These are phyloP conservation scores for Camelus bactrianus DNA, from an alignment of 2,113 vertebrate species.

Conservation along the genomic window DNA sequence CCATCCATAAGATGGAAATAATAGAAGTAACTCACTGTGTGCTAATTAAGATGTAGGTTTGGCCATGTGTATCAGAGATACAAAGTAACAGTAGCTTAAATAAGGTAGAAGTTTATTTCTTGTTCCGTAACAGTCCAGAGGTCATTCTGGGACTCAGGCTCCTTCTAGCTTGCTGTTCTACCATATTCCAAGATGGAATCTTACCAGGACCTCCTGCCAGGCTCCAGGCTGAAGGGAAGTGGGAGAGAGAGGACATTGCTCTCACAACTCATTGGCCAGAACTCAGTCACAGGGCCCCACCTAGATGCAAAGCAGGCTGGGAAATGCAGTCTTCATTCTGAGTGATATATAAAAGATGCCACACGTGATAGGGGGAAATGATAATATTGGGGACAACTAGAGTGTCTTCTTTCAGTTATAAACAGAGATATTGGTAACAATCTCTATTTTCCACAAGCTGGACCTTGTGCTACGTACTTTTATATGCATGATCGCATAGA, in stretches of 20 bases:
- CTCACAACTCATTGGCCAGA: not conserved
- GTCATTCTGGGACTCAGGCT: not conserved
- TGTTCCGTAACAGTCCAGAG: not conserved
- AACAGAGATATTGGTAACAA: not conserved
- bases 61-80: not conserved
- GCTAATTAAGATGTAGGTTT: not conserved
- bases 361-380: not conserved
- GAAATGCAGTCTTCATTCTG: constrained; percentile 15
- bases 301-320: not conserved
- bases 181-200: not conserved
- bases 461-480: not conserved
- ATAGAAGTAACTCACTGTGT: not conserved
- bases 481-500: not conserved
- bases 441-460: not conserved
- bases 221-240: not conserved
- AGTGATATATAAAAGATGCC: not conserved
- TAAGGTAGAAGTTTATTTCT: not conserved
- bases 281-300: not conserved
- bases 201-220: not conserved
- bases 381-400: not conserved
- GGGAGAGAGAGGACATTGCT: not conserved
- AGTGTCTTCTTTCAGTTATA: not conserved
- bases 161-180: not conserved
- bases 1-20: not conserved
- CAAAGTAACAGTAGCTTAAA: not conserved